Evolutionary conservation across 1,140 invertebrate genomes (phyloP), one percentile per base, ranked within the genome.

Genomic region (Trichonephila clavipes): DNA sequence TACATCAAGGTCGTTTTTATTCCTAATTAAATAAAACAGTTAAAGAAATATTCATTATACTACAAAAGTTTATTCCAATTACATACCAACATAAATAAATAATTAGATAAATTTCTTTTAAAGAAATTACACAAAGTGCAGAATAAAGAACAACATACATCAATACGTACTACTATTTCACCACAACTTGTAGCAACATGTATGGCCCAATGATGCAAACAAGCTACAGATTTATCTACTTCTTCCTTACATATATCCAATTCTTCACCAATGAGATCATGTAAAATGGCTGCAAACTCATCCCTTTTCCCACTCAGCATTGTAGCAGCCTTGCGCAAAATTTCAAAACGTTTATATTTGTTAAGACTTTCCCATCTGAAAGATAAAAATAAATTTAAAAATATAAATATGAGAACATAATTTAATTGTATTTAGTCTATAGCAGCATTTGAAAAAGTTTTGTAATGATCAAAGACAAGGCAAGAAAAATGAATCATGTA

Each of bases 311-410:
- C 86, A 83, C 96, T 95, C 40, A 97, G 94, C 93, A 96, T 96
- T 94, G 96, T 96, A 10, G 96, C 96, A 94, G 96, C 95, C 94
- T 96, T 96, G 94, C 95, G 96, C 18, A 96, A 94, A 82, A 96
- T 96, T 95, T 97, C 96, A 0, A 96, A 96, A n/a, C 95, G 95
- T 93, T 96, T 96, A 94, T 96, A 96, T 24, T 96, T 96, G 40
- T 18, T 44, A 6, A 44, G 7, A 21, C 10, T 62, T 83, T 92
- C 69, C 90, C 90, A 92, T 6, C 90, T 92, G 62, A n/a, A 61
- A 59, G n/a, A 40, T 40, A 40, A 40, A 40, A 40, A 28, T 28
- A 19, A 51, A n/a, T 72, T 69, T 10, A 72, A 21, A 51, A 85
- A 6, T n/a, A 58, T 19, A 6, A 16, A 21, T 85, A 21, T 51